Base-by-base conservation (phyloP, 2,888 invertebrate species). In the Lordiphosa fenestrarum region DNA sequence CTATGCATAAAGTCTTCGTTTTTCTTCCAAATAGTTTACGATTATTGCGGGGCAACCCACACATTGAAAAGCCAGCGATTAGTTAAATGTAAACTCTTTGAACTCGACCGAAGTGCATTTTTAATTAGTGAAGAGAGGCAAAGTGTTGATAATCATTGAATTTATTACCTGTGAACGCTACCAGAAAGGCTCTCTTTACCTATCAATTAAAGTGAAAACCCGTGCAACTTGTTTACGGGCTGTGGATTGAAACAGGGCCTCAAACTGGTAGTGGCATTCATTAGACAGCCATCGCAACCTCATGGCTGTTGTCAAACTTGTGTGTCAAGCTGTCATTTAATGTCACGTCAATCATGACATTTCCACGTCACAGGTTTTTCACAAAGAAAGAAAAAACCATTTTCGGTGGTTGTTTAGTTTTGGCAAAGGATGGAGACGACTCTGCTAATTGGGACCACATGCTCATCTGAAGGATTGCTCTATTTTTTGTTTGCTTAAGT, bases 141-240 rank as follows among this genome's bases (percentile, higher is more conserved):
- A 67, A 56, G 80, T 78, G 80, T 69, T 71, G 81, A 81, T 85
- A 85, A 80, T 84, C 81, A 67, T 67, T 63, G 53, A 84, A 85
- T 85, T 84, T 80, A 84, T 80, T 77, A 80, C 81, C 85, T 76
- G 73, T 73, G 73, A 84, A 78, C 50, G 57, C 64, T 44, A 44
- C 44, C 44, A 44, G 44, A 44, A 44, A 59, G 50, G 7, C 47
- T 23, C 66, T 63, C 47, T 59, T 76, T 82, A 80, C 54, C 77
- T 13, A 42, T 48, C 64, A 42, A 62, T 71, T 75, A 71, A 78
- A 52, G 39, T 41, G 41, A 44, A 44, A 44, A 44, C 30, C 37
- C 41, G 3, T 50, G 30, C 19, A 65, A 62, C 62, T 56, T 46
- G 66, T 65, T 62, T 66, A 44, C 44, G 15, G 33, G 39, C 25